Percentiles rank a stretch among this genome's conserved stretches.
Conservation (phyloP, 2,113 vertebrate species). For the Colaptes auratus region DNA sequence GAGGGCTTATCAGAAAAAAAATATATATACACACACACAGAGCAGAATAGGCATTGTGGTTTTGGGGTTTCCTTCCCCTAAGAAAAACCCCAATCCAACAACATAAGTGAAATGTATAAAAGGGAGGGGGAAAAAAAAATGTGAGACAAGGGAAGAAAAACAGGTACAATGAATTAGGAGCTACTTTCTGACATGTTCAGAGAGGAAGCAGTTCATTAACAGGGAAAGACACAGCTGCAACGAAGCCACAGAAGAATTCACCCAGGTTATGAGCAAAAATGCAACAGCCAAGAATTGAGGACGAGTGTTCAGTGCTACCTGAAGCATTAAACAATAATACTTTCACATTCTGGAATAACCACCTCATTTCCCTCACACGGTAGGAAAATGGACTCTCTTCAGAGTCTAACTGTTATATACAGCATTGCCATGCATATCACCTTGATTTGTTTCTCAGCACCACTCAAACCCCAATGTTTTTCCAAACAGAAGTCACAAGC, state of each 20-base stretch:
- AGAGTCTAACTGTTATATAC: neutral
- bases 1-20: neutral
- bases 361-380: neutral
- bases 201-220: neutral
- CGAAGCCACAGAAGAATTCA: neutral
- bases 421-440: neutral
- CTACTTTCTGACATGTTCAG: neutral
- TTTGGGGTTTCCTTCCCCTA: neutral
- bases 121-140: neutral
- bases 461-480: neutral
- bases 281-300: neutral
- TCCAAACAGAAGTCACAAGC: slow-evolving; percentile 62
- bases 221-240: neutral
- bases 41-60: neutral
- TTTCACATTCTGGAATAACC: neutral
- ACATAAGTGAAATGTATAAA: neutral
- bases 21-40: neutral
- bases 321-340: neutral
- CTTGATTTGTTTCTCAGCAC: neutral
- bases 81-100: neutral
- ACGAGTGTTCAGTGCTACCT: neutral
- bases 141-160: neutral
- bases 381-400: neutral
- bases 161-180: neutral
- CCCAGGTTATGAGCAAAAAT: neutral